Conservation (phyloP, 2,888 invertebrate species). For the Esperia sulphurella region DNA sequence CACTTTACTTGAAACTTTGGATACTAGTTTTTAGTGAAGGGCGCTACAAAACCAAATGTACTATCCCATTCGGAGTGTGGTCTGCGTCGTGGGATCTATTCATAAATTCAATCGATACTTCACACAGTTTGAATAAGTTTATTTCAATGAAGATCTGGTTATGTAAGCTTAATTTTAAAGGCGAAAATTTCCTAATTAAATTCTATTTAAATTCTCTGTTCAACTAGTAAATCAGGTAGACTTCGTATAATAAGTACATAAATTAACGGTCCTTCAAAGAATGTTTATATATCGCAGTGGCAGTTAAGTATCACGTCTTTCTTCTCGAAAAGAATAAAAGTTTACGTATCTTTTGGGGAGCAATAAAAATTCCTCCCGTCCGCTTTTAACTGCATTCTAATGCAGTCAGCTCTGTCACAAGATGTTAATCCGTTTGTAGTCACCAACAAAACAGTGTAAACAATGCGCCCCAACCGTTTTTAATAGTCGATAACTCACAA, state of each 20-base stretch:
- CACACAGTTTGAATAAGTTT: too few relatives aligned
- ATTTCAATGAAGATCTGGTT: too few relatives aligned
- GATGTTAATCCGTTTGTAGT: conserved; percentile 50
- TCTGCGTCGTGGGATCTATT: too few relatives aligned
- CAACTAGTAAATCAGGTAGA: neutral
- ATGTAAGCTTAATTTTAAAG: too few relatives aligned
- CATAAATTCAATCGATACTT: too few relatives aligned
- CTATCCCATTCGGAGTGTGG: too few relatives aligned
- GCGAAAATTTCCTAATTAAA: too few relatives aligned
- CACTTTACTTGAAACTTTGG: neutral
- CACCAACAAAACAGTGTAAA: conserved; percentile 41
- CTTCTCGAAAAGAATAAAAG: conserved; percentile 49
- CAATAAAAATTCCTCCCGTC: conserved; percentile 63
- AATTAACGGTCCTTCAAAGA: conserved; percentile 1
- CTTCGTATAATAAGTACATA: neutral
- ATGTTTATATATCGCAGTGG: conserved; percentile 29
- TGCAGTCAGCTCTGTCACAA: conserved; percentile 39
- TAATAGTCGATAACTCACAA: conserved; percentile 31
- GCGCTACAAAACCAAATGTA: too few relatives aligned
- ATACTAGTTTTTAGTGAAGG: too few relatives aligned
- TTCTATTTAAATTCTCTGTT: neutral
- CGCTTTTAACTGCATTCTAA: conserved; percentile 56
- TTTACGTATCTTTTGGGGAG: conserved; percentile 56
- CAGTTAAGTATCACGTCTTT: conserved; percentile 49
- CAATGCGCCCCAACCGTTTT: conserved; percentile 30